Percentiles rank a stretch among this genome's conserved stretches.
Conservation (phyloP, 2,888 invertebrate genomes). For the Tipula lateralis region DNA sequence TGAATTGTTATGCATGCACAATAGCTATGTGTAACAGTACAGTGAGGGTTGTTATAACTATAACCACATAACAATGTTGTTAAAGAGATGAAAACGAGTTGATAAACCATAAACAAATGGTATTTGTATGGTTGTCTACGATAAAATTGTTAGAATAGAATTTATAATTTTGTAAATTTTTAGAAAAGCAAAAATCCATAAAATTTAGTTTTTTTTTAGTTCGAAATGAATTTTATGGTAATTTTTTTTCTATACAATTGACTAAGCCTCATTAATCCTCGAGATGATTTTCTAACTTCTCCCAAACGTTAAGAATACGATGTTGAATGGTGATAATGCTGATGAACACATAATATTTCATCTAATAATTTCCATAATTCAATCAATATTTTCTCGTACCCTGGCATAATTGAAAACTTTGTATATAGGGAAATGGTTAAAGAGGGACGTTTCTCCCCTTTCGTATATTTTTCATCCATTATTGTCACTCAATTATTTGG, state of each 20-base stretch:
- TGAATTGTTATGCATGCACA: too few species aligned
- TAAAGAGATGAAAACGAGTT: not conserved
- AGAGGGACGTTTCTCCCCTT: not conserved
- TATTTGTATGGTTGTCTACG: not conserved
- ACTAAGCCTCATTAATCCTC: not conserved
- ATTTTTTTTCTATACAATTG: not conserved
- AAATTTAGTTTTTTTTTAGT: not conserved
- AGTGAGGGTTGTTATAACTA: not conserved
- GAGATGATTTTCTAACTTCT: constrained; percentile 12
- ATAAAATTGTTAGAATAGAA: not conserved
- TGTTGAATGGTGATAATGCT: too few species aligned
- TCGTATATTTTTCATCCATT: not conserved
- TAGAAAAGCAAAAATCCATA: not conserved
- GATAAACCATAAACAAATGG: not conserved
- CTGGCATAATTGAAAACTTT: not conserved
- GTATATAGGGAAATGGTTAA: not conserved
- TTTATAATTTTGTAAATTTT: not conserved
- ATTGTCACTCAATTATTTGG: constrained; percentile 2
- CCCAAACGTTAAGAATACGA: not conserved
- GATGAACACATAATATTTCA: not conserved
- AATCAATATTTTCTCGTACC: constrained; percentile 1
- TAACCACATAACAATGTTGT: not conserved
- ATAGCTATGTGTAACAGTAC: not conserved
- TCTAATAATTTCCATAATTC: not conserved
- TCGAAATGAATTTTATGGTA: not conserved